Conservation (phyloP, 2,797 vertebrate species). For the Syngnathus rostellatus region DNA sequence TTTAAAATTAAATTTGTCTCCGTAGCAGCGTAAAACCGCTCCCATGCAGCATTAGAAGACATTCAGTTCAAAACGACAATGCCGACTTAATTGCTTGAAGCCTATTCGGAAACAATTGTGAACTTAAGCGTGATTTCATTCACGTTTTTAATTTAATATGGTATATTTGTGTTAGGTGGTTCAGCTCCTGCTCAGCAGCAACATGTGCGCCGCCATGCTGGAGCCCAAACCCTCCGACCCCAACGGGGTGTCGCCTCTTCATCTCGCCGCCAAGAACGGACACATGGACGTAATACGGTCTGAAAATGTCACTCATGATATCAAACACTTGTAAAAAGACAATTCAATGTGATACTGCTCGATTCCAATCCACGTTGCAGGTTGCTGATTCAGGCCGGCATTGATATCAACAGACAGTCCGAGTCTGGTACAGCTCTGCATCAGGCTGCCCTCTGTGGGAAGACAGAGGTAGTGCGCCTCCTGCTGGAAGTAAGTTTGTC, state of each 20-base stretch:
- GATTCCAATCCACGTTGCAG: conserved; percentile 47
- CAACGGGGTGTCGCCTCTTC: conserved; percentile 90
- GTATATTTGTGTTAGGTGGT: conserved; percentile 71
- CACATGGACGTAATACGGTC: conserved; percentile 97
- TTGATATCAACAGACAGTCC: conserved; percentile 94
- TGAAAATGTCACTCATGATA: neutral
- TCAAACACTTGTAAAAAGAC: conserved; percentile 1
- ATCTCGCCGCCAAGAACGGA: conserved; percentile 93
- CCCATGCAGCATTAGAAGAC: neutral
- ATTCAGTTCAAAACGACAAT: neutral
- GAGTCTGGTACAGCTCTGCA: conserved; percentile 92
- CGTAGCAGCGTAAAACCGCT: neutral
- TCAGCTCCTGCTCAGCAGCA: conserved; percentile 87
- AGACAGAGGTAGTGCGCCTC: conserved; percentile 91
- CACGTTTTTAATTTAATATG: neutral
- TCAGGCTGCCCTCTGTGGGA: conserved; percentile 91
- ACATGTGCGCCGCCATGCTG: conserved; percentile 90
- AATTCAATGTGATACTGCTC: conserved; percentile 1
- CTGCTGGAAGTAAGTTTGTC: conserved; percentile 82
- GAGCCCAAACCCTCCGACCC: conserved; percentile 90
- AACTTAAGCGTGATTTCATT: neutral
- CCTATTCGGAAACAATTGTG: neutral
- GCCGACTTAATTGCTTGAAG: neutral
- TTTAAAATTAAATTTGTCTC: neutral
- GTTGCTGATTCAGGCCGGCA: conserved; percentile 90